Evolutionary conservation across 2,113 vertebrate species (phyloP).

Genomic region (Lagopus leucura): DNA sequence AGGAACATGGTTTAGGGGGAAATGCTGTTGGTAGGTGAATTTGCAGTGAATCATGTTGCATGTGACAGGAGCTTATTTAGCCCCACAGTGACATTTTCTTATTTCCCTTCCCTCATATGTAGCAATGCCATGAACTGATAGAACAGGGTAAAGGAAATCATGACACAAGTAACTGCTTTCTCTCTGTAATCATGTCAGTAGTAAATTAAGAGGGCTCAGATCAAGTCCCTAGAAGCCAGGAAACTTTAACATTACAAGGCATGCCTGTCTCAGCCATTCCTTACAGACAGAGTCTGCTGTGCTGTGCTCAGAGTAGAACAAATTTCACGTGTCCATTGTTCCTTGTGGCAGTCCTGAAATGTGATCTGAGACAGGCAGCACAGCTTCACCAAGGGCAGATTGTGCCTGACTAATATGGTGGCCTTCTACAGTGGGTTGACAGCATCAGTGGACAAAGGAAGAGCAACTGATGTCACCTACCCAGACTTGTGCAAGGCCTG

Average conservation of each 20-base stretch:
- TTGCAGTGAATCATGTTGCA: rapidly evolving
- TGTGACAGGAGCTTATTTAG: background rate
- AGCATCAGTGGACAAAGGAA: too few species aligned
- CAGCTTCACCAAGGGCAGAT: too few species aligned
- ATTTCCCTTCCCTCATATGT: background rate
- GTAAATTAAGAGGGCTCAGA: background rate
- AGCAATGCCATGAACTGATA: background rate
- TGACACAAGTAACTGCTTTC: background rate
- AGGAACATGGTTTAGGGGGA: too few species aligned
- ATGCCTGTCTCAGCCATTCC: rapidly evolving
- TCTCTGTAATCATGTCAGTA: background rate
- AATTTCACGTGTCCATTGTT: too few species aligned
- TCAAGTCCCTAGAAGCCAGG: background rate
- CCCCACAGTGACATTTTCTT: background rate
- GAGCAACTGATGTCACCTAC: too few species aligned
- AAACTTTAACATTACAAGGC: background rate
- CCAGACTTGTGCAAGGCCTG: too few species aligned
- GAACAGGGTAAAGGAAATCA: background rate
- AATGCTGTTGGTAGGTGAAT: too few species aligned
- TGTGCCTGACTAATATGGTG: too few species aligned
- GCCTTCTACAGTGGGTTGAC: too few species aligned
- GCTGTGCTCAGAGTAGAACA: too few species aligned
- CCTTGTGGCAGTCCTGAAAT: too few species aligned
- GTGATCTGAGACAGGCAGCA: too few species aligned
- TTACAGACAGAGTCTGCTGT: background rate